Evolutionary conservation across 2,797 vertebrate species (phyloP), one percentile per base, ranked within the genome.

Genomic region (Cichlasoma orientale): DNA sequence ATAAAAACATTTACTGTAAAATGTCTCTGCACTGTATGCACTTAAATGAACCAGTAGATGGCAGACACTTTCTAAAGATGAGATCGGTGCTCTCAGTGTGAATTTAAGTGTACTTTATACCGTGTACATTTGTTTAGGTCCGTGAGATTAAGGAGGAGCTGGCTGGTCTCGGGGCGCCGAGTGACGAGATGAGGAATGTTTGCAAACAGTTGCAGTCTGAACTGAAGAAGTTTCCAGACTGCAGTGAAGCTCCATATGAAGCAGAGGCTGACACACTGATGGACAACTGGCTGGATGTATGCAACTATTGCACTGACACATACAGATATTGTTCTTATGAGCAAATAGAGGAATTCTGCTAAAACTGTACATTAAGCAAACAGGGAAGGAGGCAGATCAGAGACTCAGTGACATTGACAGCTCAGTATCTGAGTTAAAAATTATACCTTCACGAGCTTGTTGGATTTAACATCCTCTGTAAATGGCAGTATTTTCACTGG

Each of bases 201-300:
- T 97, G 97, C 88, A 97, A 96, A 92, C 97, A 96, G 84, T 93
- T 99, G 38, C 97, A 98, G 75, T 95, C 95, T 58, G 95, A 97
- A 54, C 94, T 99, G 68, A 98, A 97, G 92, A 97, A 94, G 92
- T 96, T 98, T 91, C 97, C 96, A 19, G 96, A 95, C 87, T 98
- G 96, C 89, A 94, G 94, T 11, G 96, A 97, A 55, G 90, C 95
- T 9, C 95, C 96, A 0, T 99, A 98, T 11, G 96, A 99, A 86
- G 92, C 93, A 1, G 98, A 98, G 85, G 97, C 98, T 27, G 96
- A 98, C 73, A 19, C 93, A 2, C 95, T 99, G 81, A 95, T 98
- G 93, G 98, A 99, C 93, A 95, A 91, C 92, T 99, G 98, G 98
- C 95, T 99, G 90, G 98, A 99, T 86, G 98, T 99, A 95, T 89